A percentile compares a stretch with the other conserved stretches of the same genome.
Conservation (phyloP, 2,797 vertebrate genomes). For the Adelosebastes latens region DNA sequence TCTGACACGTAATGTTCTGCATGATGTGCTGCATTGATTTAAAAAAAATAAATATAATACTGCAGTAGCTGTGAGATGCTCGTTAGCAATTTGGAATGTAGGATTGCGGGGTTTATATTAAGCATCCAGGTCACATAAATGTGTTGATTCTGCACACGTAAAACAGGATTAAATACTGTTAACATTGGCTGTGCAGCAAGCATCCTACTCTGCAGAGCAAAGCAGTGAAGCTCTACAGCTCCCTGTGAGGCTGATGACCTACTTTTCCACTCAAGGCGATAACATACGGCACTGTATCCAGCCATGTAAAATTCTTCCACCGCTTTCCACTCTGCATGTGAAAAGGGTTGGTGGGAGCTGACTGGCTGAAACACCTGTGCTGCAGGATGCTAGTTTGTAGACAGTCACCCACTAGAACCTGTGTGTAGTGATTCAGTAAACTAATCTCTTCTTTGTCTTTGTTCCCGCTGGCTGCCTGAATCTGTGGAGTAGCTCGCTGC, state of each 20-base stretch:
- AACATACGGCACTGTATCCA: conserved; percentile 51
- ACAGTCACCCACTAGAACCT: conserved; percentile 4
- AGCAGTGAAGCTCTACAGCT: conserved; percentile 47
- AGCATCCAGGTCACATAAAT: conserved; percentile 9
- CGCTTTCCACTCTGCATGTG: conserved; percentile 36
- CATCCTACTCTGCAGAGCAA: conserved; percentile 46
- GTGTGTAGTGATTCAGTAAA: not conserved
- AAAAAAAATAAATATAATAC: not conserved
- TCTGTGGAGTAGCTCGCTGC: not conserved
- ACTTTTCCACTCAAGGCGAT: conserved; percentile 69
- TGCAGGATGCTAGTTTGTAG: conserved; percentile 2
- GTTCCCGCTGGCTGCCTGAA: not conserved
- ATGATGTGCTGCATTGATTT: not conserved
- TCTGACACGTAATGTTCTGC: conserved; percentile 19
- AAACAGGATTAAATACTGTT: conserved; percentile 25
- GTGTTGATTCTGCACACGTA: not conserved
- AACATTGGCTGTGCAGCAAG: conserved; percentile 31
- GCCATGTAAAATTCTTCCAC: conserved; percentile 62
- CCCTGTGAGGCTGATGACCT: conserved; percentile 70
- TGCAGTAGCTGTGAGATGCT: not conserved
- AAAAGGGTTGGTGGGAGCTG: conserved; percentile 8
- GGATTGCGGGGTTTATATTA: not conserved
- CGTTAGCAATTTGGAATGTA: not conserved
- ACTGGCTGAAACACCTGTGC: conserved; percentile 32
- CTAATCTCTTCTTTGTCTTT: not conserved